phyloP scores from a whole-genome alignment of 2,113 vertebrate species.

The Serilophus lunatus region DNA sequence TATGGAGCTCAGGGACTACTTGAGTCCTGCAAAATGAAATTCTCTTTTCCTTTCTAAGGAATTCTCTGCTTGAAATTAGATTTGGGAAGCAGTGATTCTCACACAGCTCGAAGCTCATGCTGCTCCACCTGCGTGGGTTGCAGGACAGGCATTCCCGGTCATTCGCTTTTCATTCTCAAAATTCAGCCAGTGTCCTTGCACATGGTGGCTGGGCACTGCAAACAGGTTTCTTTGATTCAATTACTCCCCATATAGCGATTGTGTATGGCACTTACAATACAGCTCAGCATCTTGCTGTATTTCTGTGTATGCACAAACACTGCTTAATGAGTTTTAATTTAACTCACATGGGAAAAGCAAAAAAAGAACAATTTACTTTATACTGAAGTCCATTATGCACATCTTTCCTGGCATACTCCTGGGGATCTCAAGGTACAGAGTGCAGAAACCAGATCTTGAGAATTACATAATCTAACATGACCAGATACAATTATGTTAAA shows the following conservation, averaged over 20 bases:
- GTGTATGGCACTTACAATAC: rapidly evolving
- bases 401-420: not conserved
- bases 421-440: not conserved
- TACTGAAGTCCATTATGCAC: not conserved
- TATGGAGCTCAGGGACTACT: conserved; percentile 36
- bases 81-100: not conserved
- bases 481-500: not conserved
- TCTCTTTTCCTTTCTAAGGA: conserved; percentile 26
- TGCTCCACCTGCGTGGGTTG: not conserved
- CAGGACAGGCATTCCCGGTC: not conserved
- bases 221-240: not conserved
- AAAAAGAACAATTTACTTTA: not conserved
- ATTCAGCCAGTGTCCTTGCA: not conserved
- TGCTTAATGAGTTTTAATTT: not conserved
- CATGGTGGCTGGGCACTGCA: not conserved
- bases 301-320: not conserved
- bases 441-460: not conserved
- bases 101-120: rapidly evolving
- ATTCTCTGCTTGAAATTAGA: not conserved
- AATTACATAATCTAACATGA: not conserved
- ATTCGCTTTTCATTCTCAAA: not conserved
- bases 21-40: conserved; percentile 40
- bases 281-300: not conserved
- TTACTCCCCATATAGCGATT: not conserved
- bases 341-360: not conserved